A percentile compares a stretch with the other conserved stretches of the same genome.
These are phyloP conservation scores for Hippocampus guttulatus DNA, from an alignment of 2,113 vertebrate genomes.

Conservation along the genomic window DNA sequence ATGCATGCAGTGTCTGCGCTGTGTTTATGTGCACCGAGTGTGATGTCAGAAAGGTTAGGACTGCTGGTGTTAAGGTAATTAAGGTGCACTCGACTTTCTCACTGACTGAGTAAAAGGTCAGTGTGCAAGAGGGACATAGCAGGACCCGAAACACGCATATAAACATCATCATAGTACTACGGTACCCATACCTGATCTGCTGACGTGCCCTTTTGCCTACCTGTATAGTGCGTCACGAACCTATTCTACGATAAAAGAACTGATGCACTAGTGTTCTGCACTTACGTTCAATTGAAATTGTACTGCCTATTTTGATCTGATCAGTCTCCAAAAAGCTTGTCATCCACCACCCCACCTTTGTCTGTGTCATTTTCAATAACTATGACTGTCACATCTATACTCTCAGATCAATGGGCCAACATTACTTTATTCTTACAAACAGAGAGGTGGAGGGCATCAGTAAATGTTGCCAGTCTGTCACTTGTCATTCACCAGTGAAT, in stretches of 20 bases:
- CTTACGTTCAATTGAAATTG: not conserved
- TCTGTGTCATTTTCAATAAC: too few species aligned
- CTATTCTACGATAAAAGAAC: not conserved
- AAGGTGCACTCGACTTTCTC: slow-evolving; percentile 22
- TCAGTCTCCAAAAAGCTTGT: too few species aligned
- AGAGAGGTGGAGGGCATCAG: too few species aligned
- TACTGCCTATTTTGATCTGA: too few species aligned
- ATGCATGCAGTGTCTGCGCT: not conserved
- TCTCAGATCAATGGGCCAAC: too few species aligned
- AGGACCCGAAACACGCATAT: slow-evolving; percentile 4
- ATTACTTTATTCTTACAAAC: too few species aligned
- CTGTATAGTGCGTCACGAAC: not conserved
- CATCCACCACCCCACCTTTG: too few species aligned
- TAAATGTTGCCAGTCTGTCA: too few species aligned
- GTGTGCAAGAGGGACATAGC: slow-evolving; percentile 41
- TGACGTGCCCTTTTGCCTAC: slow-evolving; percentile 16
- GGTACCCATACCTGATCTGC: slow-evolving; percentile 6
- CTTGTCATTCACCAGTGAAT: too few species aligned
- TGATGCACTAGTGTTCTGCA: not conserved
- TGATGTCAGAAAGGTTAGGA: slow-evolving; percentile 6
- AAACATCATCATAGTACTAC: not conserved
- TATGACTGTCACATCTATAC: too few species aligned
- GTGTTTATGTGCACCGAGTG: not conserved
- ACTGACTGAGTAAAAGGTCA: slow-evolving; percentile 53
- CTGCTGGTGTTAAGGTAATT: slow-evolving; percentile 39